Conservation (phyloP, 2,797 vertebrate genomes). For the Lepus townsendii region DNA sequence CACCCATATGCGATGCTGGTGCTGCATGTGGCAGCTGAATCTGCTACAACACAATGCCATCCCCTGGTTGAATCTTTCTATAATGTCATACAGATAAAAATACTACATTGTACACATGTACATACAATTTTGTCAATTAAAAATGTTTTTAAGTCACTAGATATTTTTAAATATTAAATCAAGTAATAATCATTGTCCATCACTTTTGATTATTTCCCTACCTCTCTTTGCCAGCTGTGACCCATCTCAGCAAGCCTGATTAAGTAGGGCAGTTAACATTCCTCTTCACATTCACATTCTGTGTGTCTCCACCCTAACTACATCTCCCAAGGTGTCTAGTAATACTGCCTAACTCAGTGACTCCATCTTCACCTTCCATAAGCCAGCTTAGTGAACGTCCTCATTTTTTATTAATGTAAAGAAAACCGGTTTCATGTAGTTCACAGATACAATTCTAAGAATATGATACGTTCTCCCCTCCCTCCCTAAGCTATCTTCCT, state of each 20-base stretch:
- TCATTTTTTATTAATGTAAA: neutral
- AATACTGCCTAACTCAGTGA: neutral
- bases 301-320: neutral
- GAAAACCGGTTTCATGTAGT: too few species aligned
- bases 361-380: neutral
- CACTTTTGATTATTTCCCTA: neutral
- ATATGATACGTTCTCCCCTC: too few species aligned
- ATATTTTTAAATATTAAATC: conserved; percentile 19
- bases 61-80: neutral
- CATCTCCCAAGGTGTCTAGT: neutral
- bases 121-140: neutral
- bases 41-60: too few species aligned
- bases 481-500: neutral
- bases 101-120: neutral
- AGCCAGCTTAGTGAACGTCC: neutral
- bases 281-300: neutral
- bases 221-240: neutral
- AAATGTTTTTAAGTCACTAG: neutral
- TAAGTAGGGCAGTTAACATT: neutral
- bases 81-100: neutral
- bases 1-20: too few species aligned
- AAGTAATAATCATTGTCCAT: neutral
- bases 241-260: neutral
- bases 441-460: too few species aligned
- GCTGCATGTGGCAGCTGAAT: too few species aligned